A percentile compares a stretch with the other conserved stretches of the same genome.
phyloP scores from a whole-genome alignment of 1,140 invertebrate species.

The Heliconius melpomene region DNA sequence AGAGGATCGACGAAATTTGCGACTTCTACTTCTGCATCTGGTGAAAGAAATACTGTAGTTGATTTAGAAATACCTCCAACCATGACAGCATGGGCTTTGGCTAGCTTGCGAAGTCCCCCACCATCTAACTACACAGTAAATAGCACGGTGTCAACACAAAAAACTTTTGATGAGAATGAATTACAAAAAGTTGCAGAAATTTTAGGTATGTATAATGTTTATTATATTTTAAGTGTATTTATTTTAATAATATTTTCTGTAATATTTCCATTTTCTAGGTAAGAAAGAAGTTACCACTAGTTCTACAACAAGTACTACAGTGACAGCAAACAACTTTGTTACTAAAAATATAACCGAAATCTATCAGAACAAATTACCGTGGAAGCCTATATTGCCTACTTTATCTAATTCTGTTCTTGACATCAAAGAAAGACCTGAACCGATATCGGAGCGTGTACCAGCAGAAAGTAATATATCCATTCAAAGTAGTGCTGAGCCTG shows the following conservation, averaged over 20 bases:
- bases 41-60: constrained; percentile 46
- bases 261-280: constrained; percentile 52
- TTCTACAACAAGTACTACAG: constrained; percentile 42
- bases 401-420: constrained; percentile 35
- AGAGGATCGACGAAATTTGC: constrained; percentile 68
- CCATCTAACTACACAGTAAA: constrained; percentile 50
- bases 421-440: constrained; percentile 44
- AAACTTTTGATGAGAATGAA: constrained; percentile 70
- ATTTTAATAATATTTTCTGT: background rate
- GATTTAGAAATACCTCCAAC: constrained; percentile 74
- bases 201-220: constrained; percentile 50
- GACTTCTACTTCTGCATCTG: constrained; percentile 52
- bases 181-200: constrained; percentile 68
- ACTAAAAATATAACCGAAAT: constrained; percentile 60
- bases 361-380: constrained; percentile 60
- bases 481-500: constrained; percentile 57
- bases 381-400: constrained; percentile 52
- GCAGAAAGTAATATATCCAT: constrained; percentile 69
- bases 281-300: constrained; percentile 52
- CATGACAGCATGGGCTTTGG: constrained; percentile 70
- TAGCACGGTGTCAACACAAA: constrained; percentile 53
- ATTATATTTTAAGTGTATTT: too few species aligned
- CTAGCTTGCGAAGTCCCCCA: constrained; percentile 63
- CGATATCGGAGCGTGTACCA: constrained; percentile 59
- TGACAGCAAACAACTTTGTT: constrained; percentile 50